phyloP scores from a whole-genome alignment of 64 coral and sea anemone genomes.

The Dendrophyllia cribrosa region DNA sequence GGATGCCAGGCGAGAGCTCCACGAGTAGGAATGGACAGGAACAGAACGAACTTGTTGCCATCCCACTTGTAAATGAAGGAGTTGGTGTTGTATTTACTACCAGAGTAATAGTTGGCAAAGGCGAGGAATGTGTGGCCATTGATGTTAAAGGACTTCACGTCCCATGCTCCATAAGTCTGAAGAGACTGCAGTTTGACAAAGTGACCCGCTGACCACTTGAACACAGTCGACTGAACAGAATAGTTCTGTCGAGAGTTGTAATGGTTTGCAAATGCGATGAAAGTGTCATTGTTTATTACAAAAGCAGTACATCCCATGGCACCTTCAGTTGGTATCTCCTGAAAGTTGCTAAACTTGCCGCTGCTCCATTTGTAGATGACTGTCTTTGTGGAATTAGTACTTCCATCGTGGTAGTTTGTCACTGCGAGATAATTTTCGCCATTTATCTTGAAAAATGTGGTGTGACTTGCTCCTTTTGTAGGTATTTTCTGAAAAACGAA shows the following conservation, averaged over 20 bases:
- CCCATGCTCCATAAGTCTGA: constrained; percentile 4
- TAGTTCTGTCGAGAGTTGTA: background rate
- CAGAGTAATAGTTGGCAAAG: constrained; percentile 33
- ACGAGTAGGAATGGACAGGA: constrained; percentile 53
- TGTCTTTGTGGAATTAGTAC: background rate
- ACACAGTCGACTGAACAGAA: constrained; percentile 17
- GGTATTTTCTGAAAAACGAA: background rate
- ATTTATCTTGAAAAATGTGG: background rate
- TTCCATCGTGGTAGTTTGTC: background rate
- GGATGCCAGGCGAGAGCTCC: constrained; percentile 38
- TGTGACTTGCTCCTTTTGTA: background rate
- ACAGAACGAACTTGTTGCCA: constrained; percentile 33
- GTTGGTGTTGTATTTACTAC: constrained; percentile 13
- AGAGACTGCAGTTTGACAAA: constrained; percentile 49
- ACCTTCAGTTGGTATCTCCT: constrained; percentile 3
- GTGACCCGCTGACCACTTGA: constrained; percentile 8
- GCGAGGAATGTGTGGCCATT: constrained; percentile 69
- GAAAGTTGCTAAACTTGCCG: constrained; percentile 2
- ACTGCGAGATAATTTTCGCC: background rate
- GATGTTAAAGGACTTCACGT: constrained; percentile 38
- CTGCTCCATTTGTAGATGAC: constrained; percentile 14
- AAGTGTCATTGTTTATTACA: constrained; percentile 17
- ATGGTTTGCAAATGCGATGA: background rate
- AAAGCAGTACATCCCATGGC: background rate
- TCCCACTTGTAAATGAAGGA: constrained; percentile 55